phyloP scores from a whole-genome alignment of 2,113 vertebrate genomes.

The Drymodes brunneopygia region DNA sequence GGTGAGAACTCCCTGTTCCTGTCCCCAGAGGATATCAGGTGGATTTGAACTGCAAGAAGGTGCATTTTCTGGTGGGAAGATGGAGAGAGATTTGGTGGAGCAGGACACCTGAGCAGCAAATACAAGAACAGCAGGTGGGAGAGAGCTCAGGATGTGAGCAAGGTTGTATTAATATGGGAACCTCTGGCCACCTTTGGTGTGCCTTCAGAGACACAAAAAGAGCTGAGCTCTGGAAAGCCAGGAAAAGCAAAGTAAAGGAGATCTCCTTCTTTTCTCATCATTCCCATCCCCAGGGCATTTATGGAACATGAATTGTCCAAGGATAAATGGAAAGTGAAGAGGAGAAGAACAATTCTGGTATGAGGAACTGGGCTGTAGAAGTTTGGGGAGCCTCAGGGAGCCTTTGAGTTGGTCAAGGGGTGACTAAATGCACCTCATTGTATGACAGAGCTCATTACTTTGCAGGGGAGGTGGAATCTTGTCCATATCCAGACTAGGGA shows the following conservation, averaged over 20 bases:
- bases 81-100: not conserved
- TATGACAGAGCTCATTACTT: not conserved
- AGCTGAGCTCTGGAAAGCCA: not conserved
- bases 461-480: not conserved
- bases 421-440: not conserved
- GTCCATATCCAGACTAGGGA: not conserved
- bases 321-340: not conserved
- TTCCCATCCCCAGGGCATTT: not conserved
- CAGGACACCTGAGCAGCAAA: not conserved
- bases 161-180: not conserved
- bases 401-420: not conserved
- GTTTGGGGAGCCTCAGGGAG: not conserved
- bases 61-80: not conserved
- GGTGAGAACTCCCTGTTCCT: not conserved
- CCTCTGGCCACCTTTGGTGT: not conserved
- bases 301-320: not conserved
- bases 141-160: not conserved
- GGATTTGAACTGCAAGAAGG: not conserved
- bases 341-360: not conserved
- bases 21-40: rapidly evolving
- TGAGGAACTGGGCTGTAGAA: not conserved
- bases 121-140: not conserved
- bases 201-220: not conserved
- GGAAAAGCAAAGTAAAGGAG: not conserved
- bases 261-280: not conserved